phyloP scores from a whole-genome alignment of 2,888 invertebrate species.

The Xestobium rufovillosum region DNA sequence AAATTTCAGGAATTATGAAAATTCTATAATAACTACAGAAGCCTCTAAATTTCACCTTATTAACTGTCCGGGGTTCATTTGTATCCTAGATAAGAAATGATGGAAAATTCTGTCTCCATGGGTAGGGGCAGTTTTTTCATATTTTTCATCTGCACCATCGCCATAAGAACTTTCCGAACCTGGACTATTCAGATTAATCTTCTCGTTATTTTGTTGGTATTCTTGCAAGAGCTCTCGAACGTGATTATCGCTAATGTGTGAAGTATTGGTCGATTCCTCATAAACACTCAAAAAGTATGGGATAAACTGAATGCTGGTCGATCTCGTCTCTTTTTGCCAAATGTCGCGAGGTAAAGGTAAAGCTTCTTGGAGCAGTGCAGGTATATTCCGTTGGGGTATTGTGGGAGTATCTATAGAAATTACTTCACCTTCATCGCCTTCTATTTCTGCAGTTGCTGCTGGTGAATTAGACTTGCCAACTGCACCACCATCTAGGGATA shows the following conservation, averaged over 20 bases:
- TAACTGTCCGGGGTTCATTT: slow-evolving; percentile 72
- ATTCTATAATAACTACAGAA: slow-evolving; percentile 8
- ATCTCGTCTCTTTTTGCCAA: slow-evolving; percentile 27
- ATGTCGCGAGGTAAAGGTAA: slow-evolving; percentile 45
- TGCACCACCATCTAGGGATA: slow-evolving; percentile 47
- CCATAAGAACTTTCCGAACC: slow-evolving; percentile 30
- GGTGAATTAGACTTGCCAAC: slow-evolving; percentile 51
- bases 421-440: slow-evolving; percentile 71
- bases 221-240: slow-evolving; percentile 55
- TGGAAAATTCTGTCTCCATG: slow-evolving; percentile 82
- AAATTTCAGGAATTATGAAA: slow-evolving; percentile 20
- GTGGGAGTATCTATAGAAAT: slow-evolving; percentile 71
- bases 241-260: slow-evolving; percentile 46
- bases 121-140: slow-evolving; percentile 69
- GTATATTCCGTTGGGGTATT: slow-evolving; percentile 60
- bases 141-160: slow-evolving; percentile 49
- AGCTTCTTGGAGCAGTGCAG: slow-evolving; percentile 63
- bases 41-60: slow-evolving; percentile 53
- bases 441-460: slow-evolving; percentile 71
- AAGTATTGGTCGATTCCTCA: slow-evolving; percentile 44
- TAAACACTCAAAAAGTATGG: slow-evolving; percentile 54
- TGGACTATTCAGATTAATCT: slow-evolving; percentile 15
- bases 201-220: slow-evolving; percentile 49
- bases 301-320: slow-evolving; percentile 42
- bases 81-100: slow-evolving; percentile 64